Percentiles rank a stretch among this genome's conserved stretches.
Conservation (phyloP, 2,113 vertebrate genomes). For the Capreolus pygargus region DNA sequence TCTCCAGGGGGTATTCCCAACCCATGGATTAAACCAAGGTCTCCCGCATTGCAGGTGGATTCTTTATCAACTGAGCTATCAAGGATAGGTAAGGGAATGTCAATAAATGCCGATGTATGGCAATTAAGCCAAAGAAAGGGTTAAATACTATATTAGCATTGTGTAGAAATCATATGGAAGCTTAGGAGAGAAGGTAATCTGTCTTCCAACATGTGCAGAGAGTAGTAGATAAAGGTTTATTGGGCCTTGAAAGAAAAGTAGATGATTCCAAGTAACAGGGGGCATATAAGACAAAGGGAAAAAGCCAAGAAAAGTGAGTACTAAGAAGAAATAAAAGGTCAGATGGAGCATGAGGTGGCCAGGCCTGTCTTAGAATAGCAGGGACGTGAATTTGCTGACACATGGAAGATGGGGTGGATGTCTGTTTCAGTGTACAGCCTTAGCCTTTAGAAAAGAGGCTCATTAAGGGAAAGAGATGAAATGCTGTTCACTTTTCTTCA, state of each 20-base stretch:
- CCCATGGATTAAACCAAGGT: background rate
- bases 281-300: background rate
- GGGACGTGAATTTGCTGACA: background rate
- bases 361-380: background rate
- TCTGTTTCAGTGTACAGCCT: background rate
- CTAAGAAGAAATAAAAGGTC: background rate
- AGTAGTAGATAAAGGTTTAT: background rate
- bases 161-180: background rate
- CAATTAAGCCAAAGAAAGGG: background rate
- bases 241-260: background rate
- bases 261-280: background rate
- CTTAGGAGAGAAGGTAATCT: background rate
- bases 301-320: background rate
- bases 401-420: background rate
- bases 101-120: background rate
- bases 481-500: background rate
- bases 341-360: background rate
- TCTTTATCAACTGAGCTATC: background rate
- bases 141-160: background rate
- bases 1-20: background rate
- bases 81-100: background rate
- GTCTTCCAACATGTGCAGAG: background rate
- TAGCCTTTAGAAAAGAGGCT: background rate
- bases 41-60: background rate
- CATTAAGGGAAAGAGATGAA: background rate